phyloP scores from a whole-genome alignment of 2,113 vertebrate genomes.

The Ciconia stormi region DNA sequence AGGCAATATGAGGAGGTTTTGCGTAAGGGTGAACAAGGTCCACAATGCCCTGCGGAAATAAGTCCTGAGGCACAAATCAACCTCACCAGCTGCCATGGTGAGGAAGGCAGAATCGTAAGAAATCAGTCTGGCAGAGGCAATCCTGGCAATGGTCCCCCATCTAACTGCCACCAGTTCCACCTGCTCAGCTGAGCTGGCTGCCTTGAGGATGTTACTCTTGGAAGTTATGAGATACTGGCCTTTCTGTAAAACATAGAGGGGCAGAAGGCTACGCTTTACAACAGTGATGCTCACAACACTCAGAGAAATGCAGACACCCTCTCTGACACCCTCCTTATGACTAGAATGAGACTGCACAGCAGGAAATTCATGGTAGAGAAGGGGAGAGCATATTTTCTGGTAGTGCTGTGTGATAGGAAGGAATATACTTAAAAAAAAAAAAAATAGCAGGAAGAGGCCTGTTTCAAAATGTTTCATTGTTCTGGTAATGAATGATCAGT shows the following conservation, averaged over 20 bases:
- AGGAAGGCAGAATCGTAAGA: not conserved
- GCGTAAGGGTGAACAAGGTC: not conserved
- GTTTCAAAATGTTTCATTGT: not conserved
- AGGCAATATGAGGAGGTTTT: not conserved
- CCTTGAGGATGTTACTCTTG: not conserved
- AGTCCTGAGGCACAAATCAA: not conserved
- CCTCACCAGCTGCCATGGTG: rapidly evolving
- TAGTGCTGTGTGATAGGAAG: not conserved
- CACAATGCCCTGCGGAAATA: rapidly evolving
- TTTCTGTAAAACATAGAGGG: not conserved
- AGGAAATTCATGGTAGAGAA: not conserved
- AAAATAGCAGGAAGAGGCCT: not conserved
- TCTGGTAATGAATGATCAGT: not conserved
- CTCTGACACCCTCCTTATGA: not conserved
- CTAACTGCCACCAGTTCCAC: not conserved
- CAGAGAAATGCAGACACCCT: not conserved
- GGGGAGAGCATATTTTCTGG: not conserved
- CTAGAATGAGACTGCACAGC: not conserved
- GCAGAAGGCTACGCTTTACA: not conserved
- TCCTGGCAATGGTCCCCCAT: not conserved
- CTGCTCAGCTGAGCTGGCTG: not conserved
- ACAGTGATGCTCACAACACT: not conserved
- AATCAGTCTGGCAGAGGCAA: not conserved
- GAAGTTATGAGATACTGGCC: not conserved
- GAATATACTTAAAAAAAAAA: not conserved